phyloP scores from a whole-genome alignment of 2,113 vertebrate genomes.

The Lethenteron reissneri region DNA sequence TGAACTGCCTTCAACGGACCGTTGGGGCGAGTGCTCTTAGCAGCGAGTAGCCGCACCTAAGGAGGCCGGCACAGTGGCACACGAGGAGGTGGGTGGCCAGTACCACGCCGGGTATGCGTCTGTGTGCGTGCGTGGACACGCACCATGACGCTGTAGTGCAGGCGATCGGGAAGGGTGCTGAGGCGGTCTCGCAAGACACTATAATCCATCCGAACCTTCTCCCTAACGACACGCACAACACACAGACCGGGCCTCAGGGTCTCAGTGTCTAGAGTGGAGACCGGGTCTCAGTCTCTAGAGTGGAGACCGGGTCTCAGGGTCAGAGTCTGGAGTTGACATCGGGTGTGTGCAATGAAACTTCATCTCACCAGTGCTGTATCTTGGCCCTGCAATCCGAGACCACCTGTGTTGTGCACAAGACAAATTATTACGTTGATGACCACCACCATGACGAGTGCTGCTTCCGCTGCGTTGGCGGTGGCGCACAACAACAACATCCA shows the following conservation, averaged over 20 bases:
- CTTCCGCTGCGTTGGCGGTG: too few species aligned
- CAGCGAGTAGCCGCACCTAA: constrained; percentile 16
- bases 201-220: constrained; percentile 47
- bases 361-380: too few species aligned
- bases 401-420: too few species aligned
- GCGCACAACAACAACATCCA: too few species aligned
- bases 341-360: too few species aligned
- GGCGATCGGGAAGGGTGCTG: constrained; percentile 45
- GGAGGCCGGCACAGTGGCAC: constrained; percentile 12
- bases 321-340: too few species aligned
- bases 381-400: too few species aligned
- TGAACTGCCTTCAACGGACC: constrained; percentile 15
- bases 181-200: constrained; percentile 54
- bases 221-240: neutral
- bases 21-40: constrained; percentile 17
- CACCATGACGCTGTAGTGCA: constrained; percentile 74
- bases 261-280: too few species aligned
- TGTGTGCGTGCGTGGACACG: constrained; percentile 13
- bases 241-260: neutral
- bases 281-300: too few species aligned
- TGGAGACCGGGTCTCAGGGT: too few species aligned
- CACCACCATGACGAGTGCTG: too few species aligned
- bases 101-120: neutral
- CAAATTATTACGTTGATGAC: too few species aligned
- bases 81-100: constrained; percentile 7